Base-by-base conservation (phyloP, 2,888 invertebrate genomes). In the Drosophila quasianomalipes region DNA sequence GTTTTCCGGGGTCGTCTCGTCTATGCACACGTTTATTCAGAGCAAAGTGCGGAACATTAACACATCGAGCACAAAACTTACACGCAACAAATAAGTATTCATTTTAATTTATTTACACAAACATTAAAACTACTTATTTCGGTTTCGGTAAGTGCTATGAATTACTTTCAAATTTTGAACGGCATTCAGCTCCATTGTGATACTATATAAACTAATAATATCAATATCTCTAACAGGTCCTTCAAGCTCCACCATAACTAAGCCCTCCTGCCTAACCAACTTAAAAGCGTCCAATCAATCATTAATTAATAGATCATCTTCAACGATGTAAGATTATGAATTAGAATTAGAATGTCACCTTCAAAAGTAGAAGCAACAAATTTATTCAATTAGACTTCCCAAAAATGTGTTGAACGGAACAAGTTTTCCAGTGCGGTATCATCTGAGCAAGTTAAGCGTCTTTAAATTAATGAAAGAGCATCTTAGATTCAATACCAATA, bases 381-480 rank as follows among this genome's bases (percentile, higher is more conserved):
- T 7, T 14, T 1, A 44, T 7, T 22, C 14, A 35, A 35, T 35
- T 4, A 35, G 35, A 14, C 14, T 7, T 39, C 12, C 2, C 5
- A 41, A n/a, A n/a, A 41, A 41, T 41, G n/a, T 22, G 41, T 12
- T 41, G n/a, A 44, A 3, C n/a, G n/a, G 19, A 47, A 47, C 1
- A 7, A 7, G 16, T 31, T 26, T 39, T 14, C 9, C 63, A 39
- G 74, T 74, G 74, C 53, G 47, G 16, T 28, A 6, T 26, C 41
- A 4, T 2, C 4, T n/a, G 4, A 30, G 6, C 28, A n/a, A 57
- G 60, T 55, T 79, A 79, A 76, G 80, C 72, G 59, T 66, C 79
- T 79, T 85, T 69, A 69, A 73, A 37, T 51, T 47, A 70, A 68
- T 70, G 63, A 53, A 66, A 70, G 31, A 16, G 61, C 35, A 57